phyloP scores from a whole-genome alignment of 1,140 invertebrate genomes.

The Amyelois transitella region DNA sequence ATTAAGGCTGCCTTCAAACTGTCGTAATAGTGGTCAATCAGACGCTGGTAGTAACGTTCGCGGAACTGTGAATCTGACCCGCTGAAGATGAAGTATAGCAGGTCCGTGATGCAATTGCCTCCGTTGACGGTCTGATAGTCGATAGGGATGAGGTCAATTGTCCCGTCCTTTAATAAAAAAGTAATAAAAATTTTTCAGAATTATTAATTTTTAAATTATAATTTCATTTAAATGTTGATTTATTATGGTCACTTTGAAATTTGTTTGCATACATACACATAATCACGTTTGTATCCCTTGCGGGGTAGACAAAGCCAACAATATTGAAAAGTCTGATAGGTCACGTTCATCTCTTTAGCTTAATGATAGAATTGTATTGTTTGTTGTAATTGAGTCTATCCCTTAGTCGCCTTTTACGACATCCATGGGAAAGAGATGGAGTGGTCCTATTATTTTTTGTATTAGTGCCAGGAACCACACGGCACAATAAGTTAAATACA shows the following conservation, averaged over 20 bases:
- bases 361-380: background rate
- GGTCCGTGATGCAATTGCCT: slow-evolving; percentile 56
- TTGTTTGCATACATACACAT: background rate
- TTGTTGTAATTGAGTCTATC: no score
- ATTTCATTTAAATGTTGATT: background rate
- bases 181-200: no score
- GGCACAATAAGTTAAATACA: no score
- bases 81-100: slow-evolving; percentile 67
- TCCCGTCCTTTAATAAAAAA: slow-evolving; percentile 13
- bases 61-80: slow-evolving; percentile 50
- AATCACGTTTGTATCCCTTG: no score
- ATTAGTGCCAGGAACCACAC: no score
- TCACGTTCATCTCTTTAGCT: no score
- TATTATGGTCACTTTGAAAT: background rate
- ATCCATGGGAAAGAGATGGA: no score
- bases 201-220: background rate
- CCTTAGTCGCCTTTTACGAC: no score
- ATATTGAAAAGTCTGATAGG: no score
- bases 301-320: no score
- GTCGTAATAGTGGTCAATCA: slow-evolving; percentile 61
- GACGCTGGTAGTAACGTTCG: slow-evolving; percentile 38
- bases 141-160: slow-evolving; percentile 47
- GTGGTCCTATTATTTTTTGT: no score
- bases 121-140: slow-evolving; percentile 67
- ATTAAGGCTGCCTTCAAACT: slow-evolving; percentile 21